Percentiles rank a stretch among this genome's conserved stretches.
These are phyloP conservation scores for Phoenicopterus ruber DNA, from an alignment of 2,113 vertebrate genomes.

Conservation along the genomic window DNA sequence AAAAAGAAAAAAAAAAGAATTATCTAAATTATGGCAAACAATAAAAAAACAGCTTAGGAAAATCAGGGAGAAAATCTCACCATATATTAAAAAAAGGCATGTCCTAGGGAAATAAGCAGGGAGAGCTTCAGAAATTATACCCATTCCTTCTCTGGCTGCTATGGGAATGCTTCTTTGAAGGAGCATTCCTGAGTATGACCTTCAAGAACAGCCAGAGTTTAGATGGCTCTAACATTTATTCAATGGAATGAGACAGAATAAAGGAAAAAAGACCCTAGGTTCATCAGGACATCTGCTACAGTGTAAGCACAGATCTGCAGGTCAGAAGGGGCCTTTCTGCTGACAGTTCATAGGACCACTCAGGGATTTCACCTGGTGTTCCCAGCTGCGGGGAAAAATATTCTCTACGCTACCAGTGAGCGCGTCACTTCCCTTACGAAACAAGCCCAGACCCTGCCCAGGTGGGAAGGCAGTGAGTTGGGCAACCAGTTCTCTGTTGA, in stretches of 20 bases:
- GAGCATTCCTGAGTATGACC: neutral
- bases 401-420: neutral
- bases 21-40: neutral
- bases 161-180: neutral
- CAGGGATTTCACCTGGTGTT: neutral
- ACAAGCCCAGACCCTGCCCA: neutral
- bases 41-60: neutral
- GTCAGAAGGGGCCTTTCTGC: neutral
- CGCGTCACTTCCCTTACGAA: accelerated
- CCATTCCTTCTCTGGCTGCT: neutral
- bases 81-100: neutral
- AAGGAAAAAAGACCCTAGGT: neutral
- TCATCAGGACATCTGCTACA: neutral
- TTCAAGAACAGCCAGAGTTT: neutral
- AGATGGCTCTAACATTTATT: neutral
- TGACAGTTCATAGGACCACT: neutral
- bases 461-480: accelerated
- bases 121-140: neutral
- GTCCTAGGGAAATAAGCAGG: neutral
- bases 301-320: neutral
- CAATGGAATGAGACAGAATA: neutral
- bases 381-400: neutral
- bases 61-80: neutral
- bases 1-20: accelerated
- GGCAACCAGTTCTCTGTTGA: neutral